A percentile compares a stretch with the other conserved stretches of the same genome.
Conservation (phyloP, 1,140 invertebrate genomes). For the Drosophila ohnishii region DNA sequence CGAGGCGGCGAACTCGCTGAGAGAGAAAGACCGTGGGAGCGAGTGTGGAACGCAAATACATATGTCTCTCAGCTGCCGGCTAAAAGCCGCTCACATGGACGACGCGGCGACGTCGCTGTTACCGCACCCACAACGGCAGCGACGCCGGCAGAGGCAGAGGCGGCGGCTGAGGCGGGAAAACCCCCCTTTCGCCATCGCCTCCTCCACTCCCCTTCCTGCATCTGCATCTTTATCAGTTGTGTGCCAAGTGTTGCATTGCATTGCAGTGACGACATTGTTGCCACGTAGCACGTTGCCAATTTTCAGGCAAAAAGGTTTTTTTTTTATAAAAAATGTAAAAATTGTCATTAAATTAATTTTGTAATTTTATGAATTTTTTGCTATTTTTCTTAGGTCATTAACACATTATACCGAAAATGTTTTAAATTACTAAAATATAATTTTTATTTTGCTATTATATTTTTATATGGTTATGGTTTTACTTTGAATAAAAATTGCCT, state of each 20-base stretch:
- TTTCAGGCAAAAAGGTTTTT: constrained; percentile 7
- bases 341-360: neutral
- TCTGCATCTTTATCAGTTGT: constrained; percentile 33
- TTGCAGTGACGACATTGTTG: constrained; percentile 31
- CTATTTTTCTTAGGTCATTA: neutral
- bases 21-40: constrained; percentile 28
- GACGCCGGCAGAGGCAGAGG: constrained; percentile 8
- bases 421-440: neutral
- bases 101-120: constrained; percentile 37
- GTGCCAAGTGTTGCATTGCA: constrained; percentile 37
- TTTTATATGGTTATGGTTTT: neutral
- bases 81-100: constrained; percentile 45
- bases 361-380: neutral
- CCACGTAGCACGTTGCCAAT: constrained; percentile 14
- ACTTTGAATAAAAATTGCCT: neutral
- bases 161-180: constrained; percentile 1
- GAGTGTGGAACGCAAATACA: constrained; percentile 52
- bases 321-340: neutral
- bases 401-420: neutral
- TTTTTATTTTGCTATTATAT: neutral
- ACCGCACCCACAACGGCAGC: constrained; percentile 57
- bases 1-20: constrained; percentile 55
- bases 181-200: neutral
- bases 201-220: neutral
- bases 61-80: constrained; percentile 48